Evolutionary conservation across 2,888 invertebrate species (phyloP).

Genomic region (Deilephila porcellus): DNA sequence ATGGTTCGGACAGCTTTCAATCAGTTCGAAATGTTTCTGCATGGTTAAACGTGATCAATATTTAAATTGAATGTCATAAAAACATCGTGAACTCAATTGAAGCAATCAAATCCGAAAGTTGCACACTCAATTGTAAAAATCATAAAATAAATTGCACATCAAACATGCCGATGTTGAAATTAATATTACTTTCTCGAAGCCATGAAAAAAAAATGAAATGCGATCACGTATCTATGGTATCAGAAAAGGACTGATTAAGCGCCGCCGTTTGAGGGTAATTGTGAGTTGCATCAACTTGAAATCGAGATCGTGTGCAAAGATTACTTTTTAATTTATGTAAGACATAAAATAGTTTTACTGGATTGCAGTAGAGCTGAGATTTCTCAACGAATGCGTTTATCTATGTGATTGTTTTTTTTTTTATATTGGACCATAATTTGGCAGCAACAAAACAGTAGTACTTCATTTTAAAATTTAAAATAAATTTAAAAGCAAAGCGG

Average conservation of each 20-base stretch:
- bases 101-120: conserved; percentile 58
- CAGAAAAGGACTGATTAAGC: conserved; percentile 1
- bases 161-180: conserved; percentile 45
- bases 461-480: not conserved
- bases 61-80: conserved; percentile 54
- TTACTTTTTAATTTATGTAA: conserved; percentile 21
- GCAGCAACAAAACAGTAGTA: not conserved
- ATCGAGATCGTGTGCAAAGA: conserved; percentile 15
- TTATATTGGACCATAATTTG: not conserved
- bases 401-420: too few species aligned
- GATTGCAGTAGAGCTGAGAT: not conserved
- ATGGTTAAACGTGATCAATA: conserved; percentile 53
- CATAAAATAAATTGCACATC: conserved; percentile 55
- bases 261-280: conserved; percentile 13
- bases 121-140: conserved; percentile 49
- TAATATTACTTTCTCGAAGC: conserved; percentile 62
- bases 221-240: conserved; percentile 15
- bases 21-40: conserved; percentile 56
- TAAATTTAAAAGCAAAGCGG: not conserved
- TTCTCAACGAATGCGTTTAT: not conserved
- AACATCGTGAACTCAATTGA: conserved; percentile 42
- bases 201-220: conserved; percentile 41
- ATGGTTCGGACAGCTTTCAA: conserved; percentile 64
- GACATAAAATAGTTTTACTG: conserved; percentile 5
- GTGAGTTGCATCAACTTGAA: not conserved